phyloP scores from a whole-genome alignment of 1,140 invertebrate species.

The Mizuhopecten yessoensis region DNA sequence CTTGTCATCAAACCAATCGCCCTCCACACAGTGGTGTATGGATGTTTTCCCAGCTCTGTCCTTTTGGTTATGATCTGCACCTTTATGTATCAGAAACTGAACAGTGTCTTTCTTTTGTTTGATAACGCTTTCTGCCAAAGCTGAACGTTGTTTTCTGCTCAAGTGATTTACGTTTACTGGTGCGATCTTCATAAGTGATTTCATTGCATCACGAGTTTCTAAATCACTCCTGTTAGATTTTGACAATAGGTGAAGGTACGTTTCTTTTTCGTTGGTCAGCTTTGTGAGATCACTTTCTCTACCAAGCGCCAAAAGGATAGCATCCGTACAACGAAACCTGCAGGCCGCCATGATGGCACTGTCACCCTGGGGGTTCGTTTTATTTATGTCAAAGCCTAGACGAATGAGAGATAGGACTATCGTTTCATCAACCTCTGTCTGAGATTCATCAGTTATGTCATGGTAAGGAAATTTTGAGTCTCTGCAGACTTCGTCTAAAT shows the following conservation, averaged over 20 bases:
- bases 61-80: not conserved
- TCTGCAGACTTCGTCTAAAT: not conserved
- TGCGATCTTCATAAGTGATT: not conserved
- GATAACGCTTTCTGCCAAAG: constrained; percentile 2
- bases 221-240: not conserved
- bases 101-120: not conserved
- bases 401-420: not conserved
- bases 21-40: not conserved
- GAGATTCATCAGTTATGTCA: not conserved
- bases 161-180: not conserved
- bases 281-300: not conserved
- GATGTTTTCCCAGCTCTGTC: not conserved
- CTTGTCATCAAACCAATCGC: not conserved
- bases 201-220: not conserved
- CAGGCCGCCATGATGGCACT: not conserved
- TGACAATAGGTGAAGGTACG: not conserved
- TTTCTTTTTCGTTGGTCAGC: not conserved
- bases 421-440: not conserved
- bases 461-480: not conserved
- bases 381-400: not conserved
- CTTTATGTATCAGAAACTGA: not conserved
- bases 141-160: not conserved
- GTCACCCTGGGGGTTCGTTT: not conserved
- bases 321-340: not conserved
- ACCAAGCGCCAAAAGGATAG: not conserved